phyloP scores from a whole-genome alignment of 2,797 vertebrate genomes.

The Oreonectes daqikongensis region DNA sequence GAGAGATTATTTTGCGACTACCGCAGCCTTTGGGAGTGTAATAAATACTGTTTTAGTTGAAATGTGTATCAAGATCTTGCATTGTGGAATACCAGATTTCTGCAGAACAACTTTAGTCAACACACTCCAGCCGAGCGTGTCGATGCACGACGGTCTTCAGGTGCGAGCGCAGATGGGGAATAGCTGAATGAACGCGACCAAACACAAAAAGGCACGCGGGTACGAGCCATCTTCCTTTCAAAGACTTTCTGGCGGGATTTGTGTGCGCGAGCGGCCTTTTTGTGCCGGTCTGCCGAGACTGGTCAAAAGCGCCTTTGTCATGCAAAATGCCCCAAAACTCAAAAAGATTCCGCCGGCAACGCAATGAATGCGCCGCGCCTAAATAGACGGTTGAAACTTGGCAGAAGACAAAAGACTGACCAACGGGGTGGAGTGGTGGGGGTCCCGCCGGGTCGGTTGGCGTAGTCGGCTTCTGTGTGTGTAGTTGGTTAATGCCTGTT shows the following conservation, averaged over 20 bases:
- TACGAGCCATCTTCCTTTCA: constrained; percentile 69
- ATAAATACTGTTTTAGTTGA: constrained; percentile 2
- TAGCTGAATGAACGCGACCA: constrained; percentile 55
- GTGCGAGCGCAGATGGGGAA: constrained; percentile 50
- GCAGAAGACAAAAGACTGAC: constrained; percentile 69
- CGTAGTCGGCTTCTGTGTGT: constrained; percentile 45
- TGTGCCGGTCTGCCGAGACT: constrained; percentile 51
- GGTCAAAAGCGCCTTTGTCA: constrained; percentile 73
- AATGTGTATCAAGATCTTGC: too few relatives aligned
- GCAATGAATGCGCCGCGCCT: constrained; percentile 72
- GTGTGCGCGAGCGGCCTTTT: constrained; percentile 16
- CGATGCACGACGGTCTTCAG: background rate
- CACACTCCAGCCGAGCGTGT: constrained; percentile 2
- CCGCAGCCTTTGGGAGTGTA: background rate
- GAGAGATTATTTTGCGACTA: background rate
- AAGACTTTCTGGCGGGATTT: constrained; percentile 62
- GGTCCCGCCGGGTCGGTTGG: constrained; percentile 9
- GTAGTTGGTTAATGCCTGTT: constrained; percentile 58
- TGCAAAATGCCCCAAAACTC: constrained; percentile 73
- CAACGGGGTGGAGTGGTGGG: constrained; percentile 11
- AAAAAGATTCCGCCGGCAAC: constrained; percentile 66
- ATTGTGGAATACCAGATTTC: background rate
- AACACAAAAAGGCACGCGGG: constrained; percentile 66
- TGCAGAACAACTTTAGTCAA: background rate
- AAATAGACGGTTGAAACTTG: constrained; percentile 74